Base-by-base conservation (phyloP, 2,888 invertebrate genomes). In the Tinea trinotella region DNA sequence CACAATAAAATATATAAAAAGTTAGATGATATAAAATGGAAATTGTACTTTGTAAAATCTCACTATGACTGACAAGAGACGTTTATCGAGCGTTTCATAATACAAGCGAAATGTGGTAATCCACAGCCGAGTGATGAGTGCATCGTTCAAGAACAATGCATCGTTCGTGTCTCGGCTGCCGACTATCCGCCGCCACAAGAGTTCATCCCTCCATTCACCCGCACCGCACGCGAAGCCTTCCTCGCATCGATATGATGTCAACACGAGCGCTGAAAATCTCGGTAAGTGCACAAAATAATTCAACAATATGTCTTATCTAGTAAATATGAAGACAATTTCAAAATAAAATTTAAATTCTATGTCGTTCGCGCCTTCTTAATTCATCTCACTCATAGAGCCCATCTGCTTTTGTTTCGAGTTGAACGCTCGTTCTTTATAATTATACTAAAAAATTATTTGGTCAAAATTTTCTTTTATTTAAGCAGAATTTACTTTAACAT, bases 61-160 rank as follows among this genome's bases (percentile, higher is more conserved):
- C n/a, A n/a, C n/a, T n/a, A n/a, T n/a, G n/a, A n/a, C n/a, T n/a
- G n/a, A n/a, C n/a, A n/a, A n/a, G n/a, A n/a, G n/a, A n/a, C n/a
- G n/a, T n/a, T n/a, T n/a, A n/a, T n/a, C n/a, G n/a, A n/a, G 7
- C 30, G 3, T 30, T 30, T 30, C 30, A 30, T 10, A 30, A 30
- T 30, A 30, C 30, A 30, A 30, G 30, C 30, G 2, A 30, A 30
- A 7, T 30, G 30, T n/a, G 2, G 10, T 70, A 64, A 70, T 75
- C 70, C 72, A 68, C 87, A 92, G 92, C 84, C 90, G 92, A 70
- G 90, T 91, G 77, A 85, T 85, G 82, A 81, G 86, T 71, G 91
- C 92, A 71, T 94, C 94, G 79, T 96, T 95, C 89, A 95, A 96
- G 89, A 94, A 95, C 89, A 96, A 96, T 85, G 93, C 95, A 64